Evolutionary conservation across 1,140 invertebrate genomes (phyloP).

Genomic region (Drosophila tani): DNA sequence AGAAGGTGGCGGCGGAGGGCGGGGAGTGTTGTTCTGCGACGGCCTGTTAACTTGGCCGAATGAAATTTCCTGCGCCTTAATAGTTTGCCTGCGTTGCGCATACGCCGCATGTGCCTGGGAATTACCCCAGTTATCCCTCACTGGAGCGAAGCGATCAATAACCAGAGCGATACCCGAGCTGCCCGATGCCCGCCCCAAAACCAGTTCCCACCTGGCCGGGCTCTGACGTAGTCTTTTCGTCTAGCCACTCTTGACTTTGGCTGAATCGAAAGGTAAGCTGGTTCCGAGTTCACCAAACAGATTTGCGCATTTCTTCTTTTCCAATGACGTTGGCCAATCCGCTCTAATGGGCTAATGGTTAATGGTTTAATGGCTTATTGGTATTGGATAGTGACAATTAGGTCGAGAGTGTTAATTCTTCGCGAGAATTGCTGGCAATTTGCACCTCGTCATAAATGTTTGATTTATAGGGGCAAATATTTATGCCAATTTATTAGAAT

Average conservation of each 20-base stretch:
- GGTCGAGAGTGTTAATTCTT: conserved; percentile 12
- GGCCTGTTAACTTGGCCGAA: conserved; percentile 49
- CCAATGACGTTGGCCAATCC: conserved; percentile 15
- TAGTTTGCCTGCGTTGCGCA: conserved; percentile 71
- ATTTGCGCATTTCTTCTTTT: conserved; percentile 25
- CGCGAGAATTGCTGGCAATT: conserved; percentile 5
- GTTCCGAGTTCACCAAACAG: conserved; percentile 9
- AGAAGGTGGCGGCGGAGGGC: conserved; percentile 8
- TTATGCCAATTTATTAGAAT: conserved; percentile 13
- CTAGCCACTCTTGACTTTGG: conserved; percentile 52
- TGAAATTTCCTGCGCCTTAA: conserved; percentile 67
- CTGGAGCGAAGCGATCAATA: conserved; percentile 21
- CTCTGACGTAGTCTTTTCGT: conserved; percentile 42
- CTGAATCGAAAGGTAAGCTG: conserved; percentile 19
- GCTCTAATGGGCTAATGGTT: conserved; percentile 21
- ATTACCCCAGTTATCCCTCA: conserved; percentile 44
- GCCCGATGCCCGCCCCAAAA: conserved; percentile 32
- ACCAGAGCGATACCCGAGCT: conserved; percentile 22
- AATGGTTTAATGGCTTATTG: conserved; percentile 21
- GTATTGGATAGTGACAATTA: conserved; percentile 4
- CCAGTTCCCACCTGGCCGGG: conserved; percentile 17
- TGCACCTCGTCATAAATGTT: conserved; percentile 19
- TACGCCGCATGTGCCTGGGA: conserved; percentile 65
- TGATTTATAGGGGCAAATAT: conserved; percentile 8
- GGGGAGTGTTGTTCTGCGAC: conserved; percentile 16